These are phyloP conservation scores for Hormiphora californensis DNA, from an alignment of 37 sponge, comb jelly and placozoan species.

Conservation along the genomic window DNA sequence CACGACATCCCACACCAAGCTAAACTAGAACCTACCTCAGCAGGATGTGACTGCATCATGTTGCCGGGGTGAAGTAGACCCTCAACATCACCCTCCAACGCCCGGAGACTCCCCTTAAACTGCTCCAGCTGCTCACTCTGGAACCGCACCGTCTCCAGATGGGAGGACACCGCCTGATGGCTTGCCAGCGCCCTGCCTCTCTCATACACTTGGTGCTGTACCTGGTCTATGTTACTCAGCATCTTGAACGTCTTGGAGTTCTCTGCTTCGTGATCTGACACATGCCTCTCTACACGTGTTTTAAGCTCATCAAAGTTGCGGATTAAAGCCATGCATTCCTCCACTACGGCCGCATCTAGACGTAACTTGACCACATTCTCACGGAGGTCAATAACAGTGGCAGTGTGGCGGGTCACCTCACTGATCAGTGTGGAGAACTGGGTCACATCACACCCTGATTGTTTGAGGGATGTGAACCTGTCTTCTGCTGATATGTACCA, in stretches of 20 bases:
- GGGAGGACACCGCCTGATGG: constrained; percentile 52
- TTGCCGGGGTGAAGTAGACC: background rate
- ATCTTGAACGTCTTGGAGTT: constrained; percentile 34
- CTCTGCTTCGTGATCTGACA: background rate
- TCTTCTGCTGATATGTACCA: constrained; percentile 52
- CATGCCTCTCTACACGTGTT: background rate
- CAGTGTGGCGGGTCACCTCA: constrained; percentile 23
- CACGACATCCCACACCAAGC: too few species aligned
- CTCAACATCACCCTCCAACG: background rate
- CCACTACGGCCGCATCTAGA: background rate
- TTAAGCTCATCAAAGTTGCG: constrained; percentile 1
- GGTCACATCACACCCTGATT: background rate
- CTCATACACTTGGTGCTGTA: constrained; percentile 38
- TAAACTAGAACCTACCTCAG: too few species aligned
- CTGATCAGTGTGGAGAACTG: background rate
- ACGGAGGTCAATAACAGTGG: background rate
- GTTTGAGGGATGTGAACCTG: background rate
- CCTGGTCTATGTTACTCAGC: constrained; percentile 8
- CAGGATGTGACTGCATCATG: too few species aligned
- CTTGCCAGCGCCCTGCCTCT: background rate
- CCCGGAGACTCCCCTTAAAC: background rate
- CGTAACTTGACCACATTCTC: constrained; percentile 29
- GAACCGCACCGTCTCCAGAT: constrained; percentile 29
- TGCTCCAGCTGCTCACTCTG: constrained; percentile 51
- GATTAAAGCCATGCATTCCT: constrained; percentile 9